Conservation (phyloP, 2,113 vertebrate genomes). For the Pluvialis apricaria region DNA sequence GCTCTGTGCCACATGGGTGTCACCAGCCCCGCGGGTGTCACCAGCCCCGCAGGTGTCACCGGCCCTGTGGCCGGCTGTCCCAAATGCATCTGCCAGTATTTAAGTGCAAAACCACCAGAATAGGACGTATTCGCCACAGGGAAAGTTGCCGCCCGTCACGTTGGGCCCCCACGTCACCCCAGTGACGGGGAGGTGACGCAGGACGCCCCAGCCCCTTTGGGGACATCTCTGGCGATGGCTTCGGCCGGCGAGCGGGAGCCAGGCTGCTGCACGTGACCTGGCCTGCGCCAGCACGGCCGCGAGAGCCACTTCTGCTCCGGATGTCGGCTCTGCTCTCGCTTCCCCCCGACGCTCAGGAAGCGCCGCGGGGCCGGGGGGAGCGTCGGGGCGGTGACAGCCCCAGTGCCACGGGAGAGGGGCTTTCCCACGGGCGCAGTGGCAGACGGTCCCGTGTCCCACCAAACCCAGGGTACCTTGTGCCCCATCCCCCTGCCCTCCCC, state of each 20-base stretch:
- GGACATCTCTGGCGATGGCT: neutral
- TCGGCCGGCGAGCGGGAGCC: neutral
- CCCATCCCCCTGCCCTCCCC: neutral
- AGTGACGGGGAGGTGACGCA: neutral
- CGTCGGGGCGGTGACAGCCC: neutral
- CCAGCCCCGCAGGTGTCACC: neutral
- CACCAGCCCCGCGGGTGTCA: neutral
- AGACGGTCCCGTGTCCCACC: fast-evolving
- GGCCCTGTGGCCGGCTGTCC: fast-evolving
- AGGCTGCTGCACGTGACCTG: neutral
- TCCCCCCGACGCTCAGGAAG: slow-evolving; percentile 18
- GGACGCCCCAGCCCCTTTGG: neutral
- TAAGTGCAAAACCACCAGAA: neutral
- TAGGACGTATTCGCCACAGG: fast-evolving
- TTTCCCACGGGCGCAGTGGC: neutral
- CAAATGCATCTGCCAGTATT: fast-evolving
- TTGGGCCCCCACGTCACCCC: neutral
- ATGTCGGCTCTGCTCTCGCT: neutral
- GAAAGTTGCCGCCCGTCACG: fast-evolving
- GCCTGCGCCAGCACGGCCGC: neutral
- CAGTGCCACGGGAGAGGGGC: neutral
- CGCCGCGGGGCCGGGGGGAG: neutral
- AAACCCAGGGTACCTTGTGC: neutral
- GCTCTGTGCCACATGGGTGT: neutral
- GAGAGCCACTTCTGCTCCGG: slow-evolving; percentile 12